A percentile compares a stretch with the other conserved stretches of the same genome.
Evolutionary conservation across 2,797 vertebrate species (phyloP).

Genomic region (Epinephelus coioides): DNA sequence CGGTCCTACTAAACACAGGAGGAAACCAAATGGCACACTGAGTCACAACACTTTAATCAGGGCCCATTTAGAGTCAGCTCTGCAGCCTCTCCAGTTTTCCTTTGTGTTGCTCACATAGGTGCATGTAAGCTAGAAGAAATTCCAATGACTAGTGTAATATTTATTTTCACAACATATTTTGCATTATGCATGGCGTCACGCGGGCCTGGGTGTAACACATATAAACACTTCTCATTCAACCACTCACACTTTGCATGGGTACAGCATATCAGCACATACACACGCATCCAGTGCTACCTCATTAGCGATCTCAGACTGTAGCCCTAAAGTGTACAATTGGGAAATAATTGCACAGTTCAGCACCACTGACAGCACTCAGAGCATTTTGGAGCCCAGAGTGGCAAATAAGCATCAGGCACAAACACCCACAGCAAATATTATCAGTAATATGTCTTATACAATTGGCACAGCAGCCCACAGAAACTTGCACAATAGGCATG

Average conservation of each 20-base stretch:
- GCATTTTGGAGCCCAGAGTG: constrained; percentile 40
- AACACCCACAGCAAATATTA: constrained; percentile 43
- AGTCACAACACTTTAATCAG: constrained; percentile 76
- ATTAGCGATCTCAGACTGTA: constrained; percentile 53
- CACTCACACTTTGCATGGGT: constrained; percentile 4
- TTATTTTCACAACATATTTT: constrained; percentile 10
- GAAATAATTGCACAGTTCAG: constrained; percentile 66
- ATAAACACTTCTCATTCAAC: constrained; percentile 7
- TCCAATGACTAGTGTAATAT: constrained; percentile 20
- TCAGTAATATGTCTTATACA: constrained; percentile 28
- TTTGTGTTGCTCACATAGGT: constrained; percentile 29
- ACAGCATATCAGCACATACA: constrained; percentile 17
- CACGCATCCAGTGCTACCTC: constrained; percentile 37
- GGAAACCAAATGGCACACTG: constrained; percentile 62
- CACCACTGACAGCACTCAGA: constrained; percentile 36
- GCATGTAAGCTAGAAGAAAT: constrained; percentile 33
- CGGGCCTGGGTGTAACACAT: neutral
- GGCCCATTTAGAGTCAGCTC: constrained; percentile 51
- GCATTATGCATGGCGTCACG: constrained; percentile 2
- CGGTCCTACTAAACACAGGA: constrained; percentile 59
- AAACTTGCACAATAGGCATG: neutral
- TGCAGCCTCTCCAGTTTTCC: constrained; percentile 18
- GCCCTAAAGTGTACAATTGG: constrained; percentile 45
- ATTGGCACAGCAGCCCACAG: constrained; percentile 3
- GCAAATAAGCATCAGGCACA: constrained; percentile 39